Conservation (phyloP, 2,113 vertebrate genomes). For the Leptobrachium ailaonicum region DNA sequence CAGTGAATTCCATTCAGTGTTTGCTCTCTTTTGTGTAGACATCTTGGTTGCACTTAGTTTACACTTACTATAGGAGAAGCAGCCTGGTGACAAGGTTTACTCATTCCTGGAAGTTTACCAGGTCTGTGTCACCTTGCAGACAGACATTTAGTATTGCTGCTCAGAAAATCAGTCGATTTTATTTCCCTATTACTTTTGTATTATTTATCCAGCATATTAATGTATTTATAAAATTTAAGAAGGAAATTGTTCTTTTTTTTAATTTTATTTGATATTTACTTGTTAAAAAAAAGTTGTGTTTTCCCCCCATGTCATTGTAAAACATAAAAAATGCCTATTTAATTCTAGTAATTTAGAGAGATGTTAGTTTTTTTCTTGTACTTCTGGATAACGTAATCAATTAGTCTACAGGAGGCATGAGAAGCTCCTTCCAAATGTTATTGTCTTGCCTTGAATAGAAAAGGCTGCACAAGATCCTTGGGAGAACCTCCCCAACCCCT, state of each 20-base stretch:
- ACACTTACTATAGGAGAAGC: constrained; percentile 94
- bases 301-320: constrained; percentile 87
- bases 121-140: constrained; percentile 90
- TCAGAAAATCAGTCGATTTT: constrained; percentile 93
- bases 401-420: constrained; percentile 89
- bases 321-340: constrained; percentile 75
- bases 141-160: constrained; percentile 95
- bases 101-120: constrained; percentile 73
- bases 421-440: constrained; percentile 77
- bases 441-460: constrained; percentile 90
- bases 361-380: constrained; percentile 90
- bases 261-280: constrained; percentile 96
- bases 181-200: constrained; percentile 77
- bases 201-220: constrained; percentile 92
- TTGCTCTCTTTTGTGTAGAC: constrained; percentile 77
- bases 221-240: constrained; percentile 95
- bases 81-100: constrained; percentile 81
- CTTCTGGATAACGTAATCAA: constrained; percentile 84
- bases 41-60: constrained; percentile 99
- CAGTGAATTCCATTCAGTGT: constrained; percentile 64
- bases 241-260: constrained; percentile 65
- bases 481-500: constrained; percentile 57
- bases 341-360: constrained; percentile 93
- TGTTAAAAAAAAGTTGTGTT: constrained; percentile 87
- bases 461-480: constrained; percentile 73